Conservation (phyloP, 2,888 invertebrate species). For the Andricus curvator region DNA sequence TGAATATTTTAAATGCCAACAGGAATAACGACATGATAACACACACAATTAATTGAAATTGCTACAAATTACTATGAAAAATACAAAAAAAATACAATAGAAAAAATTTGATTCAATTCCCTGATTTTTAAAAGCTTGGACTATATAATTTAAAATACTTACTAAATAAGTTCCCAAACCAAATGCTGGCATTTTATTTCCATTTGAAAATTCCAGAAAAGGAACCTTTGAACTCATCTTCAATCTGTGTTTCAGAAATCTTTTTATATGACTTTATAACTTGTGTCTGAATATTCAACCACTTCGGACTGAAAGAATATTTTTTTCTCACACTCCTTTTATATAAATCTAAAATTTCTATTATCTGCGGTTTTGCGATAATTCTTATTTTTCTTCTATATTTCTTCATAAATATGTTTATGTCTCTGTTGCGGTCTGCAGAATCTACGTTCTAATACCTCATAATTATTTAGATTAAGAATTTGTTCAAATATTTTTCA, state of each 20-base stretch:
- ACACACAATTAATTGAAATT: too few species aligned
- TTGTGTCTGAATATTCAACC: neutral
- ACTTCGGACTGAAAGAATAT: neutral
- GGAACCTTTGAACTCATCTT: slow-evolving; percentile 59
- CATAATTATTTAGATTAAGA: too few species aligned
- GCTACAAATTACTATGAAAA: too few species aligned
- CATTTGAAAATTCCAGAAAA: slow-evolving; percentile 72
- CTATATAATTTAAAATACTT: slow-evolving; percentile 46
- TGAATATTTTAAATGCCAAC: too few species aligned
- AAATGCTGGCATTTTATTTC: slow-evolving; percentile 73
- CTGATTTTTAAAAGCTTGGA: neutral
- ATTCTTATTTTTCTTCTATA: neutral
- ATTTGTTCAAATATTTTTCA: too few species aligned
- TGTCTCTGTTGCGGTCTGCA: neutral
- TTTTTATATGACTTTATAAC: neutral
- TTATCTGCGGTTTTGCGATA: neutral
- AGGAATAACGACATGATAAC: too few species aligned
- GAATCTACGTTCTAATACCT: too few species aligned
- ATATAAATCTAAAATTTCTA: neutral
- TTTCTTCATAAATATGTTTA: neutral
- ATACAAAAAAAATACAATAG: too few species aligned
- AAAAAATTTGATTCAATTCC: neutral
- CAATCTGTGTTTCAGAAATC: neutral
- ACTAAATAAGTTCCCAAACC: slow-evolving; percentile 77
- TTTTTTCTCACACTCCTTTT: neutral